Evolutionary conservation across 2,797 vertebrate genomes (phyloP).

Genomic region (Steatocranus sp.): DNA sequence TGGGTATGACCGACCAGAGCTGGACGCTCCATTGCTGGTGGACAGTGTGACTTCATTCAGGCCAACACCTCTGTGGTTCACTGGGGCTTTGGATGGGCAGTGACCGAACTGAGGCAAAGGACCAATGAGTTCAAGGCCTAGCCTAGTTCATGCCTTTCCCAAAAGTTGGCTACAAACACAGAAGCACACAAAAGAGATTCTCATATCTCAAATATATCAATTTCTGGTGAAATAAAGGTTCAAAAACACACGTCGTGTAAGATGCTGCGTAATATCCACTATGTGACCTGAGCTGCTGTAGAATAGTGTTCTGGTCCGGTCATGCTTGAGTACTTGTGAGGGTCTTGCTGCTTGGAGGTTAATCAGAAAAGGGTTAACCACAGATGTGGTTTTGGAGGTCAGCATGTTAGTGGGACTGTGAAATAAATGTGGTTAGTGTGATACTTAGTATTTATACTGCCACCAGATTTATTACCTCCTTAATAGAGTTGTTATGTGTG

Average conservation of each 20-base stretch:
- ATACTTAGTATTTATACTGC: background rate
- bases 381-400: constrained; percentile 12
- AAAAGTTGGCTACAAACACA: background rate
- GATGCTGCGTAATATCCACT: background rate
- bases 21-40: constrained; percentile 5
- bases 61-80: background rate
- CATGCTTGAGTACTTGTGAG: background rate
- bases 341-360: background rate
- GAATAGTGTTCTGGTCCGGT: background rate
- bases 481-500: background rate
- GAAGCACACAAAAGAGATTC: background rate
- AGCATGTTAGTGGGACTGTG: background rate
- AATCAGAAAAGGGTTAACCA: background rate
- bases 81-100: constrained; percentile 5
- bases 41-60: constrained; percentile 39
- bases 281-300: background rate
- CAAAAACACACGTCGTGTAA: background rate
- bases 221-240: background rate
- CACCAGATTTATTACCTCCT: background rate
- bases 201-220: background rate
- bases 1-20: constrained; percentile 29
- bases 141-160: background rate
- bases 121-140: constrained; percentile 41
- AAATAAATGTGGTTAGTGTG: constrained; percentile 7
- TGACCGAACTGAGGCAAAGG: constrained; percentile 4